Evolutionary conservation across 2,888 invertebrate species (phyloP).

Genomic region (Artemia sinica): DNA sequence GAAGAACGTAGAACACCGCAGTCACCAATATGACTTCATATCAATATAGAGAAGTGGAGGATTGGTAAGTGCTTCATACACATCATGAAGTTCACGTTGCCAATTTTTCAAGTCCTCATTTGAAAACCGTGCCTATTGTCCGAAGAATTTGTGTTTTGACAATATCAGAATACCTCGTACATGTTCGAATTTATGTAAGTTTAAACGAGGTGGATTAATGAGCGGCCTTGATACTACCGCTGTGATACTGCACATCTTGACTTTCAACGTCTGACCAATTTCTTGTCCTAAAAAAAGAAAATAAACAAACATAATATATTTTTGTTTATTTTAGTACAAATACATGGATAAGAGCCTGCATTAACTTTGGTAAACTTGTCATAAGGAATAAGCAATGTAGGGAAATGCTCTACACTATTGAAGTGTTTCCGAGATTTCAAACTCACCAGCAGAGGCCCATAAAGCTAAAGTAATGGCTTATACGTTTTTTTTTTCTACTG

Average conservation of each 20-base stretch:
- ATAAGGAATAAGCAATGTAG: too few species aligned
- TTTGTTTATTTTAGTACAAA: too few species aligned
- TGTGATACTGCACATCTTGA: neutral
- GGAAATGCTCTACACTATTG: too few species aligned
- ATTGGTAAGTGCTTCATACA: neutral
- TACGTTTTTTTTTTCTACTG: too few species aligned
- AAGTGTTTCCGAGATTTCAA: too few species aligned
- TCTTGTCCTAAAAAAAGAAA: too few species aligned
- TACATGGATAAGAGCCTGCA: too few species aligned
- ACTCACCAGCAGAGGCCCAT: too few species aligned
- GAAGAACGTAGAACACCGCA: conserved; percentile 19
- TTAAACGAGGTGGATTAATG: neutral
- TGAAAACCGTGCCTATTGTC: conserved; percentile 17
- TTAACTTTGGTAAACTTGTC: too few species aligned
- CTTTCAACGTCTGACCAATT: neutral
- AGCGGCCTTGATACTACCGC: neutral
- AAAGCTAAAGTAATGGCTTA: too few species aligned
- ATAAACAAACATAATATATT: too few species aligned
- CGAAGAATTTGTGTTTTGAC: conserved; percentile 13
- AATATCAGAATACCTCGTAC: neutral
- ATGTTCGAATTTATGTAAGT: conserved; percentile 9
- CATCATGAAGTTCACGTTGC: conserved; percentile 11
- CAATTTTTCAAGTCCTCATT: conserved; percentile 4
- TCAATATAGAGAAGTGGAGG: conserved; percentile 20
- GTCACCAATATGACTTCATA: conserved; percentile 16